Conservation (phyloP, 2,888 invertebrate genomes). For the Euzetes globulus region DNA sequence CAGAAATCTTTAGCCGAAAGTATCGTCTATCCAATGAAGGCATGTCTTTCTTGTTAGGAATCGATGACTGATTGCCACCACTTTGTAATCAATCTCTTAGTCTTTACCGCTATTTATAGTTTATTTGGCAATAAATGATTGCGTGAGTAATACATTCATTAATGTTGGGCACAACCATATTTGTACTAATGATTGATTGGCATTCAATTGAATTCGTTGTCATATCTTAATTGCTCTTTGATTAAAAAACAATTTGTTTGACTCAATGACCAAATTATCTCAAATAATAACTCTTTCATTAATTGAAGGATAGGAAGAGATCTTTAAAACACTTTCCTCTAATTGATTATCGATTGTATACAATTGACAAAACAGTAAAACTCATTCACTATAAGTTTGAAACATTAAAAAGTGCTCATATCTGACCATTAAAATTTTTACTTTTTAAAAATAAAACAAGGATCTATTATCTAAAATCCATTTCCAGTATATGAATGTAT, state of each 20-base stretch:
- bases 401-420: too few relatives aligned
- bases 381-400: too few relatives aligned
- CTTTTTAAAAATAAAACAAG: too few relatives aligned
- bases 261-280: too few relatives aligned
- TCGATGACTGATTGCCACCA: constrained; percentile 1
- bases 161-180: not conserved
- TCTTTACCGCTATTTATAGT: not conserved
- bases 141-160: not conserved
- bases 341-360: too few relatives aligned
- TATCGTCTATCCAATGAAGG: not conserved
- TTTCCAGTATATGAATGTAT: too few relatives aligned
- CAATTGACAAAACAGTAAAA: too few relatives aligned
- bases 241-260: not conserved
- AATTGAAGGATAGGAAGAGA: too few relatives aligned
- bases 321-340: too few relatives aligned
- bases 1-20: not conserved
- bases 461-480: too few relatives aligned
- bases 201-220: not conserved
- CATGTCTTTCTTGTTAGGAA: not conserved
- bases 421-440: too few relatives aligned
- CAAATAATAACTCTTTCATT: too few relatives aligned
- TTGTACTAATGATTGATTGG: constrained; percentile 3
- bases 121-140: constrained; percentile 2
- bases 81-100: constrained; percentile 15
- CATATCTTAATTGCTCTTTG: not conserved